Evolutionary conservation across 2,888 invertebrate species (phyloP), one percentile per base, ranked within the genome.

Genomic region (Drosophila testacea): DNA sequence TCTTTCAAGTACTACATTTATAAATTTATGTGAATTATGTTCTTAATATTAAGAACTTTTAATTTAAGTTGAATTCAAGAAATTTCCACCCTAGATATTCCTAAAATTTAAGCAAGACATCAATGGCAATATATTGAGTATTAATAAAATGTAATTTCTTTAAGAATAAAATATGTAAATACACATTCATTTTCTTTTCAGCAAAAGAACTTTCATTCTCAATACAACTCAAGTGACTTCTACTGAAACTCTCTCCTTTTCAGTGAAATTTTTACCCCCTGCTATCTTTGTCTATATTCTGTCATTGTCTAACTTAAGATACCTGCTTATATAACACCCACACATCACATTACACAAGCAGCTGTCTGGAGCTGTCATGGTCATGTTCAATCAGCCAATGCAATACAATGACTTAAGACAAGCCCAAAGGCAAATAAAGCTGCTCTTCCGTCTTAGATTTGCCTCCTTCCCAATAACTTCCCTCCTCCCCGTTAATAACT

Each of bases 401-500:
- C 54, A 63, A 69, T 34, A 55, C 41, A 52, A 55, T 52, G 48
- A n/a, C 36, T 63, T 22, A 50, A 63, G 71, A 65, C 79, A 61
- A 69, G 54, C 69, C 75, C 65, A 61, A 62, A 64, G 87, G 83
- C 81, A 22, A 22, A 22, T 47, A 61, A 59, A 41, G 34, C 55
- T 54, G 46, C 83, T 83, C 86, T 83, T 80, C 80, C 86, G 80
- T 82, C 80, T 82, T 64, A 79, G 80, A 85, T 85, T 63, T 69
- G 39, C 32, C 44, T 28, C 30, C 36, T 6, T 32, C 7, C 6
- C 22, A 22, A 22, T 22, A 22, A 22, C 22, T 22, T 22, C 6
- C 32, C 38, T 6, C 6, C 9, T 22, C 9, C 5, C 11, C 13
- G 52, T 13, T 22, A 34, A 55, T 56, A 46, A 57, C 36, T 59